Percentiles rank a stretch among this genome's conserved stretches.
phyloP scores from a whole-genome alignment of 1,140 invertebrate species.

The Diplogasteroides magnus region DNA sequence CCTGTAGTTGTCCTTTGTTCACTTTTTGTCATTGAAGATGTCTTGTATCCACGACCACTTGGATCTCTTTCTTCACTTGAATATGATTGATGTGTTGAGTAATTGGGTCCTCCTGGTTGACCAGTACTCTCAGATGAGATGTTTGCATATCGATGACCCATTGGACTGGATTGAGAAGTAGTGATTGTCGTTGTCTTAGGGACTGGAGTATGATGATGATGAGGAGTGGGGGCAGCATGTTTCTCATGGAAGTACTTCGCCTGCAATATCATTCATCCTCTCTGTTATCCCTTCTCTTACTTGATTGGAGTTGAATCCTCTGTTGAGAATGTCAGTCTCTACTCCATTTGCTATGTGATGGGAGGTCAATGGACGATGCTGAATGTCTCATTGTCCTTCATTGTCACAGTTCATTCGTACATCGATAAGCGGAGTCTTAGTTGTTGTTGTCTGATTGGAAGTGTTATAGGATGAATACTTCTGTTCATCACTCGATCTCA shows the following conservation, averaged over 20 bases:
- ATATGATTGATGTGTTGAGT: not conserved
- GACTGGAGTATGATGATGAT: constrained; percentile 4
- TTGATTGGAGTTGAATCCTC: constrained; percentile 28
- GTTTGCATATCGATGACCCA: constrained; percentile 2
- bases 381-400: not conserved
- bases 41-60: not conserved
- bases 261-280: constrained; percentile 11
- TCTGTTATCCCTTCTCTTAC: constrained; percentile 5
- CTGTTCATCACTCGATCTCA: too few relatives aligned
- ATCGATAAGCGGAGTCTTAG: not conserved
- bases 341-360: not conserved
- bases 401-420: not conserved
- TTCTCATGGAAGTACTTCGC: constrained; percentile 5
- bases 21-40: not conserved
- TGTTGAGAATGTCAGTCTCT: constrained; percentile 11
- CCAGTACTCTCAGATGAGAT: constrained; percentile 2
- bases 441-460: not conserved
- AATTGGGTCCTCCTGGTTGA: constrained; percentile 1
- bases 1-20: constrained; percentile 9
- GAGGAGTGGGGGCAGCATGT: constrained; percentile 11
- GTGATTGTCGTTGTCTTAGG: constrained; percentile 4
- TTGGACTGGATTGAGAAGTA: constrained; percentile 10
- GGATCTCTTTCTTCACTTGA: not conserved
- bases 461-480: not conserved
- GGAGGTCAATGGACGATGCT: not conserved